Evolutionary conservation across 2,113 vertebrate genomes (phyloP), one percentile per base, ranked within the genome.

Genomic region (Leptodactylus fuscus): DNA sequence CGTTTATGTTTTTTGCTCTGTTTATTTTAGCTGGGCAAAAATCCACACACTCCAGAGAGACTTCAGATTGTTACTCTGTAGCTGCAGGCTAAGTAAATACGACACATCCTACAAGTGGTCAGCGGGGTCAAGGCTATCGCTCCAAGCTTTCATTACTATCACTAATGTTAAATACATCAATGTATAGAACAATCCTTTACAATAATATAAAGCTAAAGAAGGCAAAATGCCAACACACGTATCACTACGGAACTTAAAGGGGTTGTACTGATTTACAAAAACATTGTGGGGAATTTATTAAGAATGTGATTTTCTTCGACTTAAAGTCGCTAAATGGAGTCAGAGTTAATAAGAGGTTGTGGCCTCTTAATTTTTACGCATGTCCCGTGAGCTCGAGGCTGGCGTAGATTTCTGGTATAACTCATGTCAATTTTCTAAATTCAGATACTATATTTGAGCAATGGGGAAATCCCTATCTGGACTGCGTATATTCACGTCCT

Each of bases 21-120:
- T 83, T 83, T 75, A n/a, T 85, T 78, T 78, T 78, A 49, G 29
- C 20, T 78, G 74, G 83, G 60, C 74, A 78, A 78, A 46, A 76
- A 77, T 76, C 55, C 82, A 83, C 46, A 48, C n/a, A 41, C 32
- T 78, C 74, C 15, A 15, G 11, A 38, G 58, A 18, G 82, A 78
- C 53, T 76, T 48, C 10, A 76, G 41, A 77, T 78, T 10, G 67
- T 16, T 49, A 12, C 24, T 74, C 18, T 24, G 29, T 13, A 29
- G 70, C 51, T 46, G 36, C 53, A 83, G 70, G 36, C 18, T 29
- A 51, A 46, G 11, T 46, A 75, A 75, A 58, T 22, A 46, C 32
- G 29, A 27, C 62, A 75, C 32, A 55, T 77, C 29, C 60, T 49
- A 36, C 20, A 78, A 44, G 10, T 49, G 73, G n/a, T 24, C 9